These are phyloP conservation scores for Acromyrmex charruanus DNA, from an alignment of 1,140 invertebrate genomes.

Conservation along the genomic window DNA sequence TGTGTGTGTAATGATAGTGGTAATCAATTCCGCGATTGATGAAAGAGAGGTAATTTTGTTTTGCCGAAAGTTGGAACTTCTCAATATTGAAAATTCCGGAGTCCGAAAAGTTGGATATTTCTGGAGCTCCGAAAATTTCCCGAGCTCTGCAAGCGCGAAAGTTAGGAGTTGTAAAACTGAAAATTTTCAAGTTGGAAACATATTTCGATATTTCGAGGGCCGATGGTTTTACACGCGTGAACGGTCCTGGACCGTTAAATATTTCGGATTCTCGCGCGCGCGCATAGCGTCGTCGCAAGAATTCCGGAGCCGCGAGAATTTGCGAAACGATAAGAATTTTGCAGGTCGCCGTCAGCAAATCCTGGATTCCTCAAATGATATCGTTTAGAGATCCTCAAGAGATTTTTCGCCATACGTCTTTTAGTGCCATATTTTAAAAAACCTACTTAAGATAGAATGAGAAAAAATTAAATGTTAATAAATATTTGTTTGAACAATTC, in stretches of 20 bases:
- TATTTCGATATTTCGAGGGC: slow-evolving; percentile 1
- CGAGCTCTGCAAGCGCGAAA: background rate
- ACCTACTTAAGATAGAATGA: no score
- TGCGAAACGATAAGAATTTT: slow-evolving; percentile 18
- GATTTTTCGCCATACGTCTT: no score
- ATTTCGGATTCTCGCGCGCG: slow-evolving; percentile 6
- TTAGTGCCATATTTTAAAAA: no score
- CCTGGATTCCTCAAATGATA: background rate
- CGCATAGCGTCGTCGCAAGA: background rate
- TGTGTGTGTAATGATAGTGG: slow-evolving; percentile 7
- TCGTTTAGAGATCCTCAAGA: no score
- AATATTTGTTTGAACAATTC: no score
- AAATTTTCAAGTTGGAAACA: background rate
- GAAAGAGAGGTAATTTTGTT: slow-evolving; percentile 14
- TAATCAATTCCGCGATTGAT: slow-evolving; percentile 35
- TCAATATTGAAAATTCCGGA: slow-evolving; percentile 48
- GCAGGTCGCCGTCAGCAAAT: background rate
- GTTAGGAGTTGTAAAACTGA: slow-evolving; percentile 22
- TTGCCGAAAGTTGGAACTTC: slow-evolving; percentile 9
- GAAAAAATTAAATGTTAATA: no score
- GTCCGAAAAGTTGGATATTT: slow-evolving; percentile 16
- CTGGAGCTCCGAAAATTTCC: slow-evolving; percentile 16
- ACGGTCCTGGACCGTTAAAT: background rate
- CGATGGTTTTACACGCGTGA: background rate
- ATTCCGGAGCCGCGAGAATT: background rate